phyloP scores from a whole-genome alignment of 2,113 vertebrate species.

The Piaya cayana region DNA sequence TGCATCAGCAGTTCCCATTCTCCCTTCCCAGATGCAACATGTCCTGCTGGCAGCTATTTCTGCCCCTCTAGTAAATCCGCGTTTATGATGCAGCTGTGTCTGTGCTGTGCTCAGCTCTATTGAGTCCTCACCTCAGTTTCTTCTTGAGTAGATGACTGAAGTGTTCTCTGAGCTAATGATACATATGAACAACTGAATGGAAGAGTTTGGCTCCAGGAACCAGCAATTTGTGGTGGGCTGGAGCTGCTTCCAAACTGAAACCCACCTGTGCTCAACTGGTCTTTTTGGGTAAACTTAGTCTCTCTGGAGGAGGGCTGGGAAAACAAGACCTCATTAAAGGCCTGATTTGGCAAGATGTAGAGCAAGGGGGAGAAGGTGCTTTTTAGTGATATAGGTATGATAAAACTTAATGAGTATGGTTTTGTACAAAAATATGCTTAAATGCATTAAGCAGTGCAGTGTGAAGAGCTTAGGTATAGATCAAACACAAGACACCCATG shows the following conservation, averaged over 20 bases:
- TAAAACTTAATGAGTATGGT: background rate
- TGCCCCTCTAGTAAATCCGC: accelerated
- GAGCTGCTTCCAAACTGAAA: background rate
- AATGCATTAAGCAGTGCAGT: background rate
- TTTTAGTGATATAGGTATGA: background rate
- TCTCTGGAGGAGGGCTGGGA: background rate
- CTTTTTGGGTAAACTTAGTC: background rate
- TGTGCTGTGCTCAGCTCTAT: background rate
- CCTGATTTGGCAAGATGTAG: background rate
- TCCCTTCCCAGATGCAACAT: background rate
- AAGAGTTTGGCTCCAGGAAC: background rate
- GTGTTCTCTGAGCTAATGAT: background rate
- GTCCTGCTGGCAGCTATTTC: background rate
- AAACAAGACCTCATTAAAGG: background rate
- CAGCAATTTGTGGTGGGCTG: background rate
- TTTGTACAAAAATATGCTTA: background rate
- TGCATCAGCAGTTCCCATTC: accelerated
- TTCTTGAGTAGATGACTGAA: background rate
- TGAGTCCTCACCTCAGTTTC: background rate
- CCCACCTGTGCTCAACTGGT: background rate
- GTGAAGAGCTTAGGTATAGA: background rate
- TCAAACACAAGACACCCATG: background rate
- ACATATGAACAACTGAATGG: background rate
- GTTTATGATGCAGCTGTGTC: accelerated
- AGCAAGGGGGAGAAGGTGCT: background rate